Conservation (phyloP, 2,113 vertebrate genomes). For the Podocnemis expansa region DNA sequence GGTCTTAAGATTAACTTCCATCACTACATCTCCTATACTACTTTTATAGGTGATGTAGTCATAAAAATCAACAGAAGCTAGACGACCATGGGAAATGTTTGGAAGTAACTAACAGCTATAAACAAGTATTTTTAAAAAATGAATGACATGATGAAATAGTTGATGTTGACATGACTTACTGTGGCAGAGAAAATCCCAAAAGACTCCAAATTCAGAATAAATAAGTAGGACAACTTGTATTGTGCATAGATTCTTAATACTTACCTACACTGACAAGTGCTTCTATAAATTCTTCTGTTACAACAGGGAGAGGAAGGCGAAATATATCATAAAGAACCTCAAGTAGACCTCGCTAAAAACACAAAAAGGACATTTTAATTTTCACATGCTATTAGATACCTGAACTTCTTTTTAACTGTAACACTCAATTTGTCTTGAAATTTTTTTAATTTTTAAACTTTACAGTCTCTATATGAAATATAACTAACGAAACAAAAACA, state of each 20-base stretch:
- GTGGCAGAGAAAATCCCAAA: rapidly evolving
- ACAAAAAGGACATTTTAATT: background rate
- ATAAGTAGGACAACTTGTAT: background rate
- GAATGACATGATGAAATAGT: background rate
- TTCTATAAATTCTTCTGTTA: conserved; percentile 94
- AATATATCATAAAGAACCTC: conserved; percentile 98
- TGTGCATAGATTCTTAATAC: conserved; percentile 25
- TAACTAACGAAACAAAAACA: background rate
- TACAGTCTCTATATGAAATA: background rate
- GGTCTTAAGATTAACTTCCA: background rate
- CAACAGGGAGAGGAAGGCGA: conserved; percentile 92
- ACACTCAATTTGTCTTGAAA: background rate
- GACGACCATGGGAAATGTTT: background rate
- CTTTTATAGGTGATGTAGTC: background rate
- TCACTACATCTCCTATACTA: background rate
- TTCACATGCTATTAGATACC: background rate
- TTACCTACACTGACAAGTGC: conserved; percentile 95
- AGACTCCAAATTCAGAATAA: background rate
- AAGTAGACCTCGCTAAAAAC: conserved; percentile 88
- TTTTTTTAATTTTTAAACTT: background rate
- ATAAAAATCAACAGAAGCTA: background rate
- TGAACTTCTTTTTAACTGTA: background rate
- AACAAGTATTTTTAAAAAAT: background rate
- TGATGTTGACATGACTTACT: background rate
- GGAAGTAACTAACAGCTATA: background rate